Percentiles rank a stretch among this genome's conserved stretches.
These are phyloP conservation scores for Stegostoma tigrinum DNA, from an alignment of 2,113 vertebrate species.

Conservation along the genomic window DNA sequence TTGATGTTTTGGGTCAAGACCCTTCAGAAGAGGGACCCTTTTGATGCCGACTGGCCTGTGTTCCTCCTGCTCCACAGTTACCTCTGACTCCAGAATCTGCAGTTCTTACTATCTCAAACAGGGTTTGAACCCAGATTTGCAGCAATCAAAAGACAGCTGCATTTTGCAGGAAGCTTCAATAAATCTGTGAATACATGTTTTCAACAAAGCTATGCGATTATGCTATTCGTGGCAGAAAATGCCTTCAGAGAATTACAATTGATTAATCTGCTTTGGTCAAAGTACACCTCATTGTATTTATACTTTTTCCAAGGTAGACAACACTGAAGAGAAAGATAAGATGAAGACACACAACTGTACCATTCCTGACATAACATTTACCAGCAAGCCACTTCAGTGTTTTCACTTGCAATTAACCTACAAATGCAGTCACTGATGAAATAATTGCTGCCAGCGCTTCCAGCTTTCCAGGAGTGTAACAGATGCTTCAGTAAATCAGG, in stretches of 20 bases:
- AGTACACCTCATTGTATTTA: not conserved
- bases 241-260: not conserved
- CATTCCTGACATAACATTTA: not conserved
- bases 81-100: no score
- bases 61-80: no score
- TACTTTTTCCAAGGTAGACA: not conserved
- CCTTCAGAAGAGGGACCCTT: no score
- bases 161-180: not conserved
- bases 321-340: not conserved
- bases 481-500: not conserved
- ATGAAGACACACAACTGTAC: not conserved
- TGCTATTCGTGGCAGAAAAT: not conserved
- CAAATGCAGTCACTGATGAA: slow-evolving; percentile 27
- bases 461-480: not conserved
- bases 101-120: not conserved
- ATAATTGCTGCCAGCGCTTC: slow-evolving; percentile 11
- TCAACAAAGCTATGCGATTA: not conserved
- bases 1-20: no score
- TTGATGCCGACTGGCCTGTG: no score
- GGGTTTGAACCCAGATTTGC: not conserved
- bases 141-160: not conserved
- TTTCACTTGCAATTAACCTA: slow-evolving; percentile 32
- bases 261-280: not conserved
- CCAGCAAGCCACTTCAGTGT: not conserved
- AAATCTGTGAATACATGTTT: not conserved